Evolutionary conservation across 2,888 invertebrate species (phyloP), one percentile per base, ranked within the genome.

Genomic region (Amphimallon solstitiale): DNA sequence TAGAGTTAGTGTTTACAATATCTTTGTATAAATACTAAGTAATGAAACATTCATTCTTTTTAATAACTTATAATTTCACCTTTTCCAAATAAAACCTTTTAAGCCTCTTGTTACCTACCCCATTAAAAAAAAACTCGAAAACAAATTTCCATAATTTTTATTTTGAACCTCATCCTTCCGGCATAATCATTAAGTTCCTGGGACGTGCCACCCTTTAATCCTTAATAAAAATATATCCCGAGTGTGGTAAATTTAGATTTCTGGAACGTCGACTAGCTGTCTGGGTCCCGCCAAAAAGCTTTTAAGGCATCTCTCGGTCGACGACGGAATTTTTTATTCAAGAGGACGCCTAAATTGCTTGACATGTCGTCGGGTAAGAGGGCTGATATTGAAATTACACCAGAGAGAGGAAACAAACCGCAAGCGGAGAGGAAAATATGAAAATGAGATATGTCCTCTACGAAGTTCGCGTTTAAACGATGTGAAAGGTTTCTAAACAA

Each of bases 371-470:
- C 54, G 54, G 19, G 48, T 2, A 48, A 23, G 21, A 21, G 21
- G 38, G 17, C 12, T 43, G 15, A 56, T 56, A 56, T 56, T 43
- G 56, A 56, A 56, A 56, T 43, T 56, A 56, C 56, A 43, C 56
- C 43, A 29, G 56, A 56, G 15, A 49, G 29, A 21, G 48, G 48
- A 56, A 56, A 56, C 56, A 56, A 29, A 56, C 56, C 56, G 43
- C 43, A 40, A 29, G 56, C 56, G 56, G 19, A 15, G 56, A 23
- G 56, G 56, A 56, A 56, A 56, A 56, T 56, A 56, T 56, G 56
- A 56, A 56, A 56, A 56, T 56, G 23, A 56, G 56, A 29, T 29
- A 56, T 37, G 23, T 43, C 23, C 29, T 23, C 43, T 23, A 23
- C 23, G 40, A 56, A 43, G 43, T 43, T 56, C 43, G 23, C 56